A percentile compares a stretch with the other conserved stretches of the same genome.
Evolutionary conservation across 2,113 vertebrate species (phyloP).

Genomic region (Bubo bubo): DNA sequence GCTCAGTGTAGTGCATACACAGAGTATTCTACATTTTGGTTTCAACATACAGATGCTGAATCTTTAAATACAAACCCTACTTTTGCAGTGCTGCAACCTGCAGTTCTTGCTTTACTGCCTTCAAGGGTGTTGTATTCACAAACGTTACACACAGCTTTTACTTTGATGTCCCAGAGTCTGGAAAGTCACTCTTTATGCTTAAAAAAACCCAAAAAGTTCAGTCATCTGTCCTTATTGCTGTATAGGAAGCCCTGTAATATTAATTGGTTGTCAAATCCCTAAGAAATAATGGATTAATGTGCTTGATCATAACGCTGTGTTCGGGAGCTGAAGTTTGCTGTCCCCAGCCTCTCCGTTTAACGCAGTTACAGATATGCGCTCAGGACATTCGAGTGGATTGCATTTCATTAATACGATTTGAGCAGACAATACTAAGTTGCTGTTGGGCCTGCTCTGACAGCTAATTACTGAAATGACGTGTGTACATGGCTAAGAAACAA

Average conservation of each 20-base stretch:
- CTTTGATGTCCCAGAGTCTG: conserved; percentile 61
- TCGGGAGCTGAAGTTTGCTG: conserved; percentile 78
- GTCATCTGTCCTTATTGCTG: conserved; percentile 72
- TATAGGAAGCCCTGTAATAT: conserved; percentile 81
- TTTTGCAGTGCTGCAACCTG: neutral
- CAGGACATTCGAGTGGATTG: conserved; percentile 93
- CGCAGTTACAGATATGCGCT: conserved; percentile 92
- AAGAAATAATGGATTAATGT: conserved; percentile 91
- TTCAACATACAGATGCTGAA: neutral
- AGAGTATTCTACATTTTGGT: neutral
- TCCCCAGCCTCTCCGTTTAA: conserved; percentile 82
- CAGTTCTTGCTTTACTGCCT: conserved; percentile 59
- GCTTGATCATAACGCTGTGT: conserved; percentile 80
- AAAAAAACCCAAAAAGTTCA: conserved; percentile 12
- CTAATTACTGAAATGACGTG: conserved; percentile 98
- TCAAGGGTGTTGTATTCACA: conserved; percentile 52
- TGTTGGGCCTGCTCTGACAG: conserved; percentile 93
- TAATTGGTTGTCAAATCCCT: conserved; percentile 94
- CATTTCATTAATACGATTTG: conserved; percentile 98
- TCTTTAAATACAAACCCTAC: neutral
- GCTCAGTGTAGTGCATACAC: neutral
- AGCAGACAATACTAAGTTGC: conserved; percentile 94
- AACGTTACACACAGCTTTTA: conserved; percentile 43
- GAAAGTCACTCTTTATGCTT: conserved; percentile 59
- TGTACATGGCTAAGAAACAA: conserved; percentile 91